These are phyloP conservation scores for Tachina lurida DNA, from an alignment of 2,888 invertebrate species.

Conservation along the genomic window DNA sequence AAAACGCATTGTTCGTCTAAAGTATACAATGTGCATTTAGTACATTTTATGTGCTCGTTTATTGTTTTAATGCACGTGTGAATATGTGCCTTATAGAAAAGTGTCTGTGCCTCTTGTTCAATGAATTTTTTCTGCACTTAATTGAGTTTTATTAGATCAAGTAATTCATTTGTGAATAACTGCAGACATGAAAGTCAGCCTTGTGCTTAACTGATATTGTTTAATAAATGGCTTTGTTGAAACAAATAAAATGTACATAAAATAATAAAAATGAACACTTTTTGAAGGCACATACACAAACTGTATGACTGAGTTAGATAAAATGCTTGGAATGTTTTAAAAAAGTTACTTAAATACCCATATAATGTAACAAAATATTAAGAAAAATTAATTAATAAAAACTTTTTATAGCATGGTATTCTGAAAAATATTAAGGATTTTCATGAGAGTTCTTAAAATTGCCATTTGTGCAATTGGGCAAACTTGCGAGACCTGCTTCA, in stretches of 20 bases:
- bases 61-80: not conserved
- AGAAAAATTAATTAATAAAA: too few relatives aligned
- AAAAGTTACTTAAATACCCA: too few relatives aligned
- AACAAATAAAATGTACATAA: not conserved
- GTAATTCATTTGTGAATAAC: constrained; percentile 46
- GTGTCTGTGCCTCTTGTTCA: constrained; percentile 14
- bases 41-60: not conserved
- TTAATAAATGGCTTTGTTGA: constrained; percentile 23
- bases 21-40: not conserved
- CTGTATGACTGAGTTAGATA: not conserved
- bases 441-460: too few relatives aligned
- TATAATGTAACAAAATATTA: too few relatives aligned
- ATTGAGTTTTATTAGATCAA: constrained; percentile 56
- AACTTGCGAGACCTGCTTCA: too few relatives aligned
- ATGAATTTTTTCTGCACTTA: constrained; percentile 47
- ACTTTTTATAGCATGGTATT: too few relatives aligned
- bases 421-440: too few relatives aligned
- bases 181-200: constrained; percentile 12
- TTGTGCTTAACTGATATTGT: constrained; percentile 33
- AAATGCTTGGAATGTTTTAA: too few relatives aligned
- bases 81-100: not conserved
- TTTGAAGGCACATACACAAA: not conserved
- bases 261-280: not conserved
- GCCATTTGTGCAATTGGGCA: too few relatives aligned
- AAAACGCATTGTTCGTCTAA: constrained; percentile 6